These are phyloP conservation scores for Sitophilus oryzae DNA, from an alignment of 1,140 invertebrate species.

Conservation along the genomic window DNA sequence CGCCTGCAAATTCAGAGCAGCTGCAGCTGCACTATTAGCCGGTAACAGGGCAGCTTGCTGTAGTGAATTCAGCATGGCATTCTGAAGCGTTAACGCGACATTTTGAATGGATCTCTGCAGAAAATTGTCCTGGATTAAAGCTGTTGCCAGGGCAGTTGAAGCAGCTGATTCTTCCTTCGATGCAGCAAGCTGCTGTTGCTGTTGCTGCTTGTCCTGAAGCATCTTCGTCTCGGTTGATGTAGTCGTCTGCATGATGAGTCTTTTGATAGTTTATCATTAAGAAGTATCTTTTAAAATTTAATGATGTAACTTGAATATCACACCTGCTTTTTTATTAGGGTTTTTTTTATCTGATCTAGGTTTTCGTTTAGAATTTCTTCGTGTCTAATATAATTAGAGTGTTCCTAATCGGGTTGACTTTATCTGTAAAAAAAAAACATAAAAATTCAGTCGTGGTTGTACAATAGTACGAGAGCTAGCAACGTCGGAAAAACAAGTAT, in stretches of 20 bases:
- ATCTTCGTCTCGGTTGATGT: conserved; percentile 32
- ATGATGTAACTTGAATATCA: too few relatives aligned
- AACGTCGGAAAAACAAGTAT: too few relatives aligned
- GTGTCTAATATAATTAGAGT: too few relatives aligned
- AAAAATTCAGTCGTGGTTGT: too few relatives aligned
- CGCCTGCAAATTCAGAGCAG: conserved; percentile 73
- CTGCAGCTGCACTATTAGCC: conserved; percentile 68
- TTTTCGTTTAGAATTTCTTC: too few relatives aligned
- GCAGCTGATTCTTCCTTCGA: conserved; percentile 11
- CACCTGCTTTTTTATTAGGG: too few relatives aligned
- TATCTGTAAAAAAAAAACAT: too few relatives aligned
- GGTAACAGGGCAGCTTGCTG: conserved; percentile 70
- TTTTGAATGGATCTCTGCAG: conserved; percentile 53
- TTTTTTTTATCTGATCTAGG: too few relatives aligned
- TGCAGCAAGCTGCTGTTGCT: conserved; percentile 16
- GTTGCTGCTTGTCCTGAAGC: conserved; percentile 29
- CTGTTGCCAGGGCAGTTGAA: conserved; percentile 43
- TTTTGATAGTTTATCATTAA: neutral
- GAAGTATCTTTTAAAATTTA: conserved; percentile 6
- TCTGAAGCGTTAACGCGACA: conserved; percentile 68
- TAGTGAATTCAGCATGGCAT: conserved; percentile 67
- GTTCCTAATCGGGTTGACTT: too few relatives aligned
- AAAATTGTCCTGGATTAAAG: conserved; percentile 50
- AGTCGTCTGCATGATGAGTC: conserved; percentile 34
- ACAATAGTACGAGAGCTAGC: too few relatives aligned